Evolutionary conservation across 2,113 vertebrate genomes (phyloP), one percentile per base, ranked within the genome.

Genomic region (Nycticryphes semicollaris): DNA sequence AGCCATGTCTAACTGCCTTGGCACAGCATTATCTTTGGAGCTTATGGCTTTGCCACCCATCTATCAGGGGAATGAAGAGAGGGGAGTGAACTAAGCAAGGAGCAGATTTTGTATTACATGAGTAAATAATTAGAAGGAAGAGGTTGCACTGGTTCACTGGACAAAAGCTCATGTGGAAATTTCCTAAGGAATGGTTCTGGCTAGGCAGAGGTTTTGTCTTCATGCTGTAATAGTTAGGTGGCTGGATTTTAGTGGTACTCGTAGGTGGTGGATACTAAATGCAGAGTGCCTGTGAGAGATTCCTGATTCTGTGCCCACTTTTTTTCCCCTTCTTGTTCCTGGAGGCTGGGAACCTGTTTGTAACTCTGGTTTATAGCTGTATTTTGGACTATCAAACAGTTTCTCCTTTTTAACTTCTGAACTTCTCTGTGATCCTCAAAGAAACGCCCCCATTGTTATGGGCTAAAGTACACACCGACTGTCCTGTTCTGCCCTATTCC

Each of bases 1-100:
- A 91, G 77, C 77, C 17, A 2, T 87, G 66, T 91, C 87, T 89
- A 95, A 95, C 39, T 81, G 62, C 77, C 73, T 94, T 87, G 84
- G 76, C 78, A 87, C 70, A 76, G 33, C 56, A 43, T 94, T 93
- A 82, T 89, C 81, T 91, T 78, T 82, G 89, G 78, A 91, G 48
- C 43, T 89, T 84, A 94, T 66, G 74, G 79, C 69, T 89, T 90
- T 96, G 80, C 83, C 84, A 89, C 83, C 69, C 89, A 81, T 77
- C 43, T 59, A 30, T 80, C 72, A 53, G 56, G 28, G 43, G 47
- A 94, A 51, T 3, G 4, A 74, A 48, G 33, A 60, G 35, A 89
- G 39, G 6, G 4, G 7, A 84, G 33, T 56, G 43, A 89, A 78
- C 62, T 31, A 56, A 89, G 56, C 27, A 69, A 78, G 57, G 59